Base-by-base conservation (phyloP, 1,140 invertebrate genomes). In the Trigoniulus corallinus region DNA sequence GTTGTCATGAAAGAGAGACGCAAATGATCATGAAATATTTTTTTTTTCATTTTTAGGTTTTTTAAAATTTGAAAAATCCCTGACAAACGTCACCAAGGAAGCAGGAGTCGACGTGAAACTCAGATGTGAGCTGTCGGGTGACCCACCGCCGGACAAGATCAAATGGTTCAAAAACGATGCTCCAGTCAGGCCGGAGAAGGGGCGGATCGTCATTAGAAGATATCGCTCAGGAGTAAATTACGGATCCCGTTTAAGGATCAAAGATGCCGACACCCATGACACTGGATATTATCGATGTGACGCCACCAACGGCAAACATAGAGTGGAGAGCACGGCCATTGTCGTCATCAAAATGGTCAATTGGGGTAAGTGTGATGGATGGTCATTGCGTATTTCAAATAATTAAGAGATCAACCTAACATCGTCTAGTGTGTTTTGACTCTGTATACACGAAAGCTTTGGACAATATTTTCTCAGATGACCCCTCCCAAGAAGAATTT, bases 251-350 rank as follows among this genome's bases (percentile, higher is more conserved):
- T 64, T 84, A 21, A 69, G 73, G 44, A 79, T 85, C 51, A 64
- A 61, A 29, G 69, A 75, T 47, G 57, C 81, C 39, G 76, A 80
- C 53, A 68, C 73, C 15, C 73, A 76, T 50, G 82, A 84, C 62
- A 72, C 71, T 29, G 81, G 79, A 20, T 79, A 73, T 63, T 82
- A 83, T 59, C 72, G 71, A n/a, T 84, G 81, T 63, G 71, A 75
- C 50, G 79, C 74, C 0, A 64, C 59, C 34, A 81, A 79, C 56
- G 73, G 72, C 2, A 64, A 71, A n/a, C 70, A 75, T 53, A 69
- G 64, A 52, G 73, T 79, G 18, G 67, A 73, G 26, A 76, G 78
- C 2, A 75, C 74, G 10, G 76, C 70, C 15, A 69, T 75, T 26
- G 63, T 83, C 1, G 63, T 71, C 47, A 74, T 83, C 26, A 71